phyloP scores from a whole-genome alignment of 2,113 vertebrate genomes.

The Suricata suricatta region DNA sequence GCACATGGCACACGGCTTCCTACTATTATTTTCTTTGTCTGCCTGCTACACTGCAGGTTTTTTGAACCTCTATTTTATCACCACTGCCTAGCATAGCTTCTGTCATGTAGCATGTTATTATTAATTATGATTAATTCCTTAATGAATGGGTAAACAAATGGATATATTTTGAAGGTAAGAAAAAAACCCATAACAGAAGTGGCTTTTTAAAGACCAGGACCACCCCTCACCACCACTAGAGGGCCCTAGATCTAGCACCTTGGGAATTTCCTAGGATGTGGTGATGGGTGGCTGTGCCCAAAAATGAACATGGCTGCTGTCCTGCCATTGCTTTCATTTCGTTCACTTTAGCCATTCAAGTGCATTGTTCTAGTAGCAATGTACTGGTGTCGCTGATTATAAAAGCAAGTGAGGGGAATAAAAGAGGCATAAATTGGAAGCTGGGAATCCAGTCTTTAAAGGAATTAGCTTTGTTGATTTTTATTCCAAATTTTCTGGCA shows the following conservation, averaged over 20 bases:
- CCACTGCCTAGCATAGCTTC: neutral
- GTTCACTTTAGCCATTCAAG: neutral
- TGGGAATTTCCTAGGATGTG: neutral
- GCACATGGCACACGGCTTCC: neutral
- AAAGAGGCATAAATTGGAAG: neutral
- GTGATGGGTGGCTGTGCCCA: neutral
- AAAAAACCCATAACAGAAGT: neutral
- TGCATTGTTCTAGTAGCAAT: neutral
- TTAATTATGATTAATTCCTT: neutral
- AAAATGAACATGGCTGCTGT: neutral
- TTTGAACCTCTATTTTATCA: neutral
- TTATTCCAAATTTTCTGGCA: neutral
- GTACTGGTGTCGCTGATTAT: neutral
- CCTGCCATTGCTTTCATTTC: neutral
- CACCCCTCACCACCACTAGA: neutral
- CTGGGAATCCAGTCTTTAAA: constrained; percentile 13
- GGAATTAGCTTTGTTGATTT: constrained; percentile 5
- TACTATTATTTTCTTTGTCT: neutral
- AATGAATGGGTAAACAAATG: neutral
- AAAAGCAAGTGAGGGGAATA: neutral
- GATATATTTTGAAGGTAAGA: neutral
- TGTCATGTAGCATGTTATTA: neutral
- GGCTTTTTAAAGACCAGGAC: neutral
- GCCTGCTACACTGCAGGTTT: neutral
- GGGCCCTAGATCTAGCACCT: neutral